Evolutionary conservation across 2,888 invertebrate genomes (phyloP).

Genomic region (Lysandra bellargus): DNA sequence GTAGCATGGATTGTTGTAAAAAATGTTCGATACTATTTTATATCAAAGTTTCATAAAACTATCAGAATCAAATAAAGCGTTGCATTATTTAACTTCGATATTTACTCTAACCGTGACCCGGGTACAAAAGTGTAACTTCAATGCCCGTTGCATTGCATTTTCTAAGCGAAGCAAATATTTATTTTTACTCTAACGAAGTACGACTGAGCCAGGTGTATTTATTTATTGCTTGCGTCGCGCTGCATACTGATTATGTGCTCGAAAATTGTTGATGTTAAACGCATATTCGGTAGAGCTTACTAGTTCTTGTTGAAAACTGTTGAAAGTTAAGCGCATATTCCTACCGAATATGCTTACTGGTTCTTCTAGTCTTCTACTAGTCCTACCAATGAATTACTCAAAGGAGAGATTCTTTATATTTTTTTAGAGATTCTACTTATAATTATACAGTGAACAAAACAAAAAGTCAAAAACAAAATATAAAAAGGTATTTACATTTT

Average conservation of each 20-base stretch:
- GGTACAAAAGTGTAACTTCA: not conserved
- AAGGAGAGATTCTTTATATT: too few species aligned
- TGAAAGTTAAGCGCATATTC: too few species aligned
- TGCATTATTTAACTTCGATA: not conserved
- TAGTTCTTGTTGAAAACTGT: not conserved
- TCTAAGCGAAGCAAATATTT: not conserved
- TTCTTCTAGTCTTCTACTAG: not conserved
- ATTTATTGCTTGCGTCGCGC: not conserved
- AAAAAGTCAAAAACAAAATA: too few species aligned
- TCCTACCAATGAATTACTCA: too few species aligned
- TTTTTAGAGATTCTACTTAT: too few species aligned
- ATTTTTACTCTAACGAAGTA: conserved; percentile 8
- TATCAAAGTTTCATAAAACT: not conserved
- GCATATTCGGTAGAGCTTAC: not conserved
- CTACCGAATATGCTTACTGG: not conserved
- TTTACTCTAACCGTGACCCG: not conserved
- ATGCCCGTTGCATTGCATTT: not conserved
- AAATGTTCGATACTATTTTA: too few species aligned
- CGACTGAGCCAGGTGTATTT: conserved; percentile 10
- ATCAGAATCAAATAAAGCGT: not conserved
- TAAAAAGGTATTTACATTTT: too few species aligned
- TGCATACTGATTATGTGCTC: conserved; percentile 10
- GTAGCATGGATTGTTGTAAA: too few species aligned
- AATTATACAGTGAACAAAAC: too few species aligned
- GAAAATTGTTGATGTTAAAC: not conserved